Base-by-base conservation (phyloP, 2,888 invertebrate species). In the Volucella zonaria region DNA sequence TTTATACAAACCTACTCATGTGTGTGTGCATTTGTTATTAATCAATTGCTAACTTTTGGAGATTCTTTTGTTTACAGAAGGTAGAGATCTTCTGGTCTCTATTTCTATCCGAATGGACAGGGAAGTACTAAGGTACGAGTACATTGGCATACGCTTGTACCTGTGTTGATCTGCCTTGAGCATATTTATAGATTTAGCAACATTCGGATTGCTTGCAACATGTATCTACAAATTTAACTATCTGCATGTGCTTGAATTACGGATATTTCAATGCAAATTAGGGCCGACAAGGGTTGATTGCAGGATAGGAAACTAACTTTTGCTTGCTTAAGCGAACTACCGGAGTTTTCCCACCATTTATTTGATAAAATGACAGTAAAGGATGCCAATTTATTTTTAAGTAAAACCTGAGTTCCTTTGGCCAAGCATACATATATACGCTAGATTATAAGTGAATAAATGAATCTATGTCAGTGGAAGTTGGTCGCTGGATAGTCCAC, bases 151-250 rank as follows among this genome's bases (percentile, higher is more conserved):
- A 23, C 4, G 0, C 23, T 3, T 4, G 23, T 23, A 18, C 18
- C 18, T 18, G 3, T 23, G 3, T 23, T 3, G 70, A 76, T 66
- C 67, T 80, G 80, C 75, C 70, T 43, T 75, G 43, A 43, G 49
- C 23, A 54, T 83, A 83, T 83, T 83, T 79, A 80, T 76, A 54
- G 71, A 66, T 67, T 52, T 56, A 51, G 80, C 83, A 83, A 83
- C 83, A 83, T 83, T 83, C 80, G 80, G 70, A 70, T 68, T 70
- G 56, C 12, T 12, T 71, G 83, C 79, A 80, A 80, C 83, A 83
- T 83, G 83, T 83, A 67, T 80, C 83, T 76, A 42, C 68, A 49
- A 73, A 82, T 77, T 59, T 8, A 75, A 70, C 64, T 58, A 51
- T 56, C 62, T 12, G 43, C 14, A 12, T 40, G 11, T 14, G 12